Conservation (phyloP, 2,888 invertebrate genomes). For the Lottia gigantea region DNA sequence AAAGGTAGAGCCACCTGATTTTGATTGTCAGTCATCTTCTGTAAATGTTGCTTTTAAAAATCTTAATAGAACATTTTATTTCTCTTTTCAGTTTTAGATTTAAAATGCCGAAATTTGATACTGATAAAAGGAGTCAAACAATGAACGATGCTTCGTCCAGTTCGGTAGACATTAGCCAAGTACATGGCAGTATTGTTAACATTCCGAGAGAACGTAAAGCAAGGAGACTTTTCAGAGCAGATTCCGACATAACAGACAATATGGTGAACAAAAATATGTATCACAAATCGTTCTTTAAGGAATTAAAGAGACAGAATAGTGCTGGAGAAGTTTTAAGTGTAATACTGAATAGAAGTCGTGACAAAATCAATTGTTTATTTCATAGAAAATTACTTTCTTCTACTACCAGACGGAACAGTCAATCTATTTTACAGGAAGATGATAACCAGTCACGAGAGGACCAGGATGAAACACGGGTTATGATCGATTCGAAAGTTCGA, state of each 20-base stretch:
- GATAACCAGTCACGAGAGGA: not conserved
- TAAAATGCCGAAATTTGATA: not conserved
- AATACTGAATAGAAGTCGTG: not conserved
- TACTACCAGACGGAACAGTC: not conserved
- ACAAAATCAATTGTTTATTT: conserved; percentile 4
- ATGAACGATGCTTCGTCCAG: not conserved
- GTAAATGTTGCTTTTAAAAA: too few species aligned
- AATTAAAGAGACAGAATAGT: not conserved
- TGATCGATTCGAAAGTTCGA: not conserved
- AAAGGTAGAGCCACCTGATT: too few species aligned
- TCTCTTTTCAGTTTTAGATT: too few species aligned
- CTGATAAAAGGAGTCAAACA: not conserved
- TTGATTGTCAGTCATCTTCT: too few species aligned
- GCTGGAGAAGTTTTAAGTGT: conserved; percentile 1
- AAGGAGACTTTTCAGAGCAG: not conserved
- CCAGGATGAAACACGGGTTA: not conserved
- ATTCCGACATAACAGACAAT: not conserved
- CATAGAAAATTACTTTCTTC: not conserved
- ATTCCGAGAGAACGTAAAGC: not conserved
- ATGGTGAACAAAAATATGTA: not conserved
- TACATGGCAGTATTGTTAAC: not conserved
- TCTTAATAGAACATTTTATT: too few species aligned
- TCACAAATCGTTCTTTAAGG: not conserved
- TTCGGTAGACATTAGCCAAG: not conserved
- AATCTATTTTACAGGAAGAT: not conserved